Base-by-base conservation (phyloP, 2,113 vertebrate species). In the Larimichthys polyactis region DNA sequence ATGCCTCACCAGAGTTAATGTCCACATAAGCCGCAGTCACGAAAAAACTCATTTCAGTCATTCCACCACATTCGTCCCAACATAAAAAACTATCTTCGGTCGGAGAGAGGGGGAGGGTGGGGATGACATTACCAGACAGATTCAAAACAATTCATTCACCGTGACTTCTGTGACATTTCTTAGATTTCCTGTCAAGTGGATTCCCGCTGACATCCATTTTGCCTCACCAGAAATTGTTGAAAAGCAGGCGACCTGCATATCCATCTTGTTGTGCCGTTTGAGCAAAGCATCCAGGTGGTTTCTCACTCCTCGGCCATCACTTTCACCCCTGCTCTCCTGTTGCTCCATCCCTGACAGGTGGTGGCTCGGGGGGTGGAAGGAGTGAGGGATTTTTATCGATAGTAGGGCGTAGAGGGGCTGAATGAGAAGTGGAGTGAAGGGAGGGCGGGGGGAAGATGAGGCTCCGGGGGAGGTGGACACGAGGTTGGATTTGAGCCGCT, bases 111-210 rank as follows among this genome's bases (percentile, higher is more conserved):
- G 24, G 20, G 43, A 36, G n/a, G 22, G 27, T 27, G 1, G 40
- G 75, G 55, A 52, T 78, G 60, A 84, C 79, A 74, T 90, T 72
- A 81, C 71, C 78, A 68, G 55, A 78, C 74, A 75, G 64, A 87
- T 80, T 83, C 85, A 83, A 89, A 90, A 90, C 90, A 91, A 86
- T 89, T 86, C 80, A 81, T 91, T 87, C 85, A 43, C 77, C 17
- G 55, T 79, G 87, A 92, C 89, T 88, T 84, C 72, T 82, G 48
- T 91, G 91, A 91, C 89, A 90, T 90, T 85, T 91, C 83, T 89
- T 76, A 91, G 86, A 92, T 93, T 91, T 90, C 85, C 89, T 91
- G 90, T 93, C 92, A 88, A 90, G 83, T 63, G 81, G 78, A 87
- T 78, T 87, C 89, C 86, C 7, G 22, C 87, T 46, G 66, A 89